phyloP scores from a whole-genome alignment of 1,140 invertebrate species.

The Drosophila pseudoobscura region DNA sequence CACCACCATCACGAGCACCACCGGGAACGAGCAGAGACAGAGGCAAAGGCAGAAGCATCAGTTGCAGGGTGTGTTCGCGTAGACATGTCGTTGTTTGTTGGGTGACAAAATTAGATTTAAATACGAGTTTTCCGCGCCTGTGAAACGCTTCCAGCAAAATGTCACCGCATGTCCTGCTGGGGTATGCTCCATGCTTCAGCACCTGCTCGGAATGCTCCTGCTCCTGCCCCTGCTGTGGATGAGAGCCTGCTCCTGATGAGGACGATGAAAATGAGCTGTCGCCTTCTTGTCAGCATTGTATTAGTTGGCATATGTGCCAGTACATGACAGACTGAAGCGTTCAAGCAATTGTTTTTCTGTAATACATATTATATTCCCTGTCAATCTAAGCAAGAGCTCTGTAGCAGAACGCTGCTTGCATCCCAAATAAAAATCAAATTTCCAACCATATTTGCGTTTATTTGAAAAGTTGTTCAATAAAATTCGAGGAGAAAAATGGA shows the following conservation, averaged over 20 bases:
- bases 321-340: not conserved
- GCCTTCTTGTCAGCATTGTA: constrained; percentile 14
- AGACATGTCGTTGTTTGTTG: constrained; percentile 62
- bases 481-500: constrained; percentile 45
- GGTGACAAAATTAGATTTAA: constrained; percentile 82
- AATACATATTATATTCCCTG: too few species aligned
- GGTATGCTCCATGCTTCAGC: not conserved
- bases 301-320: constrained; percentile 21
- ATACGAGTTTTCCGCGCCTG: constrained; percentile 56
- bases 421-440: constrained; percentile 65
- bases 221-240: too few species aligned
- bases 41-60: constrained; percentile 16
- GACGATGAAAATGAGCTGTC: constrained; percentile 65
- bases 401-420: constrained; percentile 15
- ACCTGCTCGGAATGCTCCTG: too few species aligned
- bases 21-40: constrained; percentile 6
- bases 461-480: constrained; percentile 72
- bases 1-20: constrained; percentile 16
- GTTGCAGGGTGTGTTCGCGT: constrained; percentile 38
- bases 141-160: constrained; percentile 58
- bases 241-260: too few species aligned
- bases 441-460: constrained; percentile 61
- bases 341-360: not conserved
- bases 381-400: not conserved
- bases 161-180: constrained; percentile 70